These are phyloP conservation scores for Tragelaphus imberbis DNA, from an alignment of 2,113 vertebrate species.

Conservation along the genomic window DNA sequence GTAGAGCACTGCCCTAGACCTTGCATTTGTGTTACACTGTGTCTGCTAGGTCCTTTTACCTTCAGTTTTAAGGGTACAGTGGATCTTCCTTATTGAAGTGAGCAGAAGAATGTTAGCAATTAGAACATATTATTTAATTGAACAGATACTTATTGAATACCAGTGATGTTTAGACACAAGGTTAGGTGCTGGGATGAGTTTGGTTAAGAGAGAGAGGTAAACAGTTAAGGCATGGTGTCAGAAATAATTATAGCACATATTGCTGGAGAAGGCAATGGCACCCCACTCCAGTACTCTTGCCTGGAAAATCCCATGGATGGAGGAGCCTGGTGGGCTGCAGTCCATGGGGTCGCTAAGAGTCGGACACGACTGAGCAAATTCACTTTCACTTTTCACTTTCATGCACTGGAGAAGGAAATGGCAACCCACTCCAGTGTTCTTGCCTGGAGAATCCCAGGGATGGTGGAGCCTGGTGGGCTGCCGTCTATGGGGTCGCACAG, in stretches of 20 bases:
- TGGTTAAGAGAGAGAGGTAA: neutral
- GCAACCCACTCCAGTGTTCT: no score
- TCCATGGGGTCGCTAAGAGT: no score
- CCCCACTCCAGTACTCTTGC: no score
- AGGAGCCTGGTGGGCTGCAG: no score
- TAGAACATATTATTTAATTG: slow-evolving; percentile 1
- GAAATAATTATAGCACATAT: neutral
- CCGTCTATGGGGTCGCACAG: no score
- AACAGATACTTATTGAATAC: neutral
- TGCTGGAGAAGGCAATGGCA: neutral
- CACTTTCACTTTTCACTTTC: no score
- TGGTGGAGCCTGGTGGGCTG: no score
- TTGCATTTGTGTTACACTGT: neutral
- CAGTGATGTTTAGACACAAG: neutral
- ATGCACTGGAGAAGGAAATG: no score
- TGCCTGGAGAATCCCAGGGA: no score
- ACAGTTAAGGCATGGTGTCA: neutral
- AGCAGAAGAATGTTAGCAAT: neutral
- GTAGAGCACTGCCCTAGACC: neutral
- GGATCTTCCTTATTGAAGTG: neutral
- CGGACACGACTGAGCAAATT: no score
- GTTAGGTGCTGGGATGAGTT: neutral
- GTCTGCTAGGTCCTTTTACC: neutral
- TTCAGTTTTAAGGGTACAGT: neutral
- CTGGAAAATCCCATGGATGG: no score